Percentiles rank a stretch among this genome's conserved stretches.
Evolutionary conservation across 2,888 invertebrate genomes (phyloP).

Genomic region (Isotomurus palustris): DNA sequence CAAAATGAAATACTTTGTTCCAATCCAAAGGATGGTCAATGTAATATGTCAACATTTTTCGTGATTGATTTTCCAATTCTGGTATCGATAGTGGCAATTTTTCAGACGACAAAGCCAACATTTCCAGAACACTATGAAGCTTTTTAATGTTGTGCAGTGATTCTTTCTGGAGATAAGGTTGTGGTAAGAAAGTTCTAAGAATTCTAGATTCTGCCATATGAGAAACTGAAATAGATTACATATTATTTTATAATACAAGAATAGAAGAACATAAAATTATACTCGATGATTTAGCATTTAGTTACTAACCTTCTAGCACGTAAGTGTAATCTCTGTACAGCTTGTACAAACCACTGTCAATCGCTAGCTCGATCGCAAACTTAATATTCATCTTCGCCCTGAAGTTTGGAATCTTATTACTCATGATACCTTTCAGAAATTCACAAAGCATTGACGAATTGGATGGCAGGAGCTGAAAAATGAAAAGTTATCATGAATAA

Average conservation of each 20-base stretch:
- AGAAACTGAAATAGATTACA: conserved; percentile 30
- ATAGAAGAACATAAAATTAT: not conserved
- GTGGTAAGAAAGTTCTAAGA: conserved; percentile 25
- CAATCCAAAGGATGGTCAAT: conserved; percentile 25
- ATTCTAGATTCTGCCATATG: conserved; percentile 37
- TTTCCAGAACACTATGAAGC: conserved; percentile 41
- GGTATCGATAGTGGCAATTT: conserved; percentile 31
- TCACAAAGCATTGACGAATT: conserved; percentile 32
- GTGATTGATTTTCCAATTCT: conserved; percentile 33
- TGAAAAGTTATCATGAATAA: not conserved
- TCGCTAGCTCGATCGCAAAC: conserved; percentile 28
- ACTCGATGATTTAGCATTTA: not conserved
- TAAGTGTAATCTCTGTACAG: conserved; percentile 42
- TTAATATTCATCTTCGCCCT: conserved; percentile 17
- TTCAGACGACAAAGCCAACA: conserved; percentile 36
- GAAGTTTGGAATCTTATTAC: conserved; percentile 22
- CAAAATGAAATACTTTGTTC: conserved; percentile 38
- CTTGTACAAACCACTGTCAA: conserved; percentile 41
- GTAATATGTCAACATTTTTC: conserved; percentile 32
- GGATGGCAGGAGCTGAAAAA: conserved; percentile 31
- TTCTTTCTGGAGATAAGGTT: conserved; percentile 8
- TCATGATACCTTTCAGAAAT: conserved; percentile 22
- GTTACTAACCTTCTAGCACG: conserved; percentile 34
- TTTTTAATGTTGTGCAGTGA: conserved; percentile 36
- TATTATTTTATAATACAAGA: not conserved